Evolutionary conservation across 2,797 vertebrate species (phyloP).

Genomic region (Aeoliscus strigatus): DNA sequence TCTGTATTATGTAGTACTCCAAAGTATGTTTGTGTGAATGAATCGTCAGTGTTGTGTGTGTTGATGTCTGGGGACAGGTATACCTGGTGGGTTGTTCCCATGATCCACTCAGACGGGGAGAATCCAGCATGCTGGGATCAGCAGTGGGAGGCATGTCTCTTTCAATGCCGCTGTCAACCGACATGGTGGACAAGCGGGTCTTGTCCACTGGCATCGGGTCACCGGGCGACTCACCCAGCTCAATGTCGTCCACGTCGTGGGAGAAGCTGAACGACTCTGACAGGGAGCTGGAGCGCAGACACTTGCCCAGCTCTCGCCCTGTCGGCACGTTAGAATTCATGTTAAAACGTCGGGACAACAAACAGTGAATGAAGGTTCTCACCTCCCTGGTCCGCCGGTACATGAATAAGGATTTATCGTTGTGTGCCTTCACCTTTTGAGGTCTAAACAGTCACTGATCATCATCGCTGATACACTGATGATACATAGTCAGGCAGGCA

Average conservation of each 20-base stretch:
- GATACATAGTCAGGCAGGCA: too few relatives aligned
- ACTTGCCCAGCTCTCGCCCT: conserved; percentile 87
- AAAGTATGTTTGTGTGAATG: too few relatives aligned
- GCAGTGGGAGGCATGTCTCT: conserved; percentile 74
- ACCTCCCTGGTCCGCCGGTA: background rate
- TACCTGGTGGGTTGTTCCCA: conserved; percentile 42
- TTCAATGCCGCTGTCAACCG: conserved; percentile 92
- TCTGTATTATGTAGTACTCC: too few relatives aligned
- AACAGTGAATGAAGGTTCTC: background rate
- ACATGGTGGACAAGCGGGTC: conserved; percentile 83
- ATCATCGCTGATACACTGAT: too few relatives aligned
- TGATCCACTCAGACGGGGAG: conserved; percentile 12
- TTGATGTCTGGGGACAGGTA: background rate
- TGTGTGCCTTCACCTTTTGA: too few relatives aligned
- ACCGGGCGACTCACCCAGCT: conserved; percentile 69
- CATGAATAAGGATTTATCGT: too few relatives aligned
- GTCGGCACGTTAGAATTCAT: conserved; percentile 6
- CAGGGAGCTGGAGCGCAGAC: conserved; percentile 69
- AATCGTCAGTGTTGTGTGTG: too few relatives aligned
- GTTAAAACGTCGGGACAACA: too few relatives aligned
- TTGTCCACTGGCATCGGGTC: conserved; percentile 60
- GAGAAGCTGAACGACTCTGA: conserved; percentile 59
- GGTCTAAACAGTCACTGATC: too few relatives aligned
- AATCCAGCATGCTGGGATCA: conserved; percentile 33
- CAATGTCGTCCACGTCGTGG: conserved; percentile 76